Evolutionary conservation across 2,797 vertebrate species (phyloP).

Genomic region (Gymnothorax reevesii): DNA sequence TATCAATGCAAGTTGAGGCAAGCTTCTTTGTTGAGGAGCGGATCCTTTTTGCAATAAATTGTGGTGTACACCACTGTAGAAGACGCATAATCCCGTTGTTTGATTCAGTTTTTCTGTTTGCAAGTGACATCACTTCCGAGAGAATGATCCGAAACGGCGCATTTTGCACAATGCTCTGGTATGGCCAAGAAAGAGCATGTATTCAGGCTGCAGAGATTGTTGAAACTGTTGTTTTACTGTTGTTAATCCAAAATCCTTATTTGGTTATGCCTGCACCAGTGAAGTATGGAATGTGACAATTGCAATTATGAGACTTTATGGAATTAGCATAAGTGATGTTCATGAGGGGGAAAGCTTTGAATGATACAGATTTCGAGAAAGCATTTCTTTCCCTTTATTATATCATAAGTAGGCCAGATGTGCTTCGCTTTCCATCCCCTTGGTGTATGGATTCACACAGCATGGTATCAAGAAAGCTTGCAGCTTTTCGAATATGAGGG

Average conservation of each 20-base stretch:
- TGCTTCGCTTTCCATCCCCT: background rate
- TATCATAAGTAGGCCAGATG: conserved; percentile 10
- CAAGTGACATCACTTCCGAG: conserved; percentile 13
- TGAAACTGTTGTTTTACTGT: background rate
- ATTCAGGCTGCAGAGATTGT: background rate
- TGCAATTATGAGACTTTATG: background rate
- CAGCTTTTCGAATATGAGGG: background rate
- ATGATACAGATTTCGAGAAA: conserved; percentile 6
- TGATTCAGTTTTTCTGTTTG: background rate
- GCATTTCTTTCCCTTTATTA: background rate
- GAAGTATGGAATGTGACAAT: conserved; percentile 2
- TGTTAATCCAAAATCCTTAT: background rate
- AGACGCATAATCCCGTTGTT: conserved; percentile 48
- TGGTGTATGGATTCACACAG: background rate
- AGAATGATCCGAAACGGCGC: background rate
- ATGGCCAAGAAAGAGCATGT: background rate
- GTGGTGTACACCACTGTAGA: conserved; percentile 64
- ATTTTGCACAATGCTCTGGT: background rate
- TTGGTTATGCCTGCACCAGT: background rate
- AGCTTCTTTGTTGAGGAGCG: conserved; percentile 46
- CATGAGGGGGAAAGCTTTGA: conserved; percentile 2
- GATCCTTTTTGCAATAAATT: conserved; percentile 72
- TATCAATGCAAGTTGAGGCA: conserved; percentile 50
- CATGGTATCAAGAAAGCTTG: background rate
- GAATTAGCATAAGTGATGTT: conserved; percentile 3